Base-by-base conservation (phyloP, 2,113 vertebrate species). In the Clarias batrachus region DNA sequence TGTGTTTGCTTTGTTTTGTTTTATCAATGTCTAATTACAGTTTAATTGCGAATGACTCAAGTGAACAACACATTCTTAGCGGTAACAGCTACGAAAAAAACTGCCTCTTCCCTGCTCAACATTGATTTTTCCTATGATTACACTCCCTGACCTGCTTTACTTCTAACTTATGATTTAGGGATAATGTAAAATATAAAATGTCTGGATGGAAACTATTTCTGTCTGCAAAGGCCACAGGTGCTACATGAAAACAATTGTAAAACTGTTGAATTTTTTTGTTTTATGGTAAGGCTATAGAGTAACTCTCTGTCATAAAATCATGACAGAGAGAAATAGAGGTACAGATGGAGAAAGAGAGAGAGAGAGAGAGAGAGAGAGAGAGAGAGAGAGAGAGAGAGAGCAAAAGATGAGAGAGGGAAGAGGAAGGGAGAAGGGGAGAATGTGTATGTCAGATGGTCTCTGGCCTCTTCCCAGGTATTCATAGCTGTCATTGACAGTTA, bases 401-500 rank as follows among this genome's bases (percentile, higher is more conserved):
- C 19, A 68, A 54, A n/a, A 33, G 52, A 68, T 17, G 25, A 11
- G 10, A 85, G 30, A 25, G 27, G 82, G 56, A 27, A 59, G 25
- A 76, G 73, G 81, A n/a, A 54, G 48, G 57, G 63, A 66, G 3
- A 77, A 59, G 11, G 54, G 21, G 65, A 33, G 70, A 66, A 78
- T 62, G 48, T 86, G 87, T 88, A 77, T 83, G 76, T 87, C 85
- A 87, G 84, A 89, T 89, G 86, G 87, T 86, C 83, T 68, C 84
- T 82, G 65, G 82, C 71, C 82, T 86, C 30, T 73, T 88, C 85
- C 62, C 87, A 90, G 83, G 87, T 86, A 73, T 78, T 89, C 60
- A 80, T 79, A 89, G 89, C 81, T 89, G 82, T 91, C 91, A 90
- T 74, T 56, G 62, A 71, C 83, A 48, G 78, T 88, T 84, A 88